phyloP scores from a whole-genome alignment of 2,888 invertebrate genomes.

The Gisinianus flammeolus region DNA sequence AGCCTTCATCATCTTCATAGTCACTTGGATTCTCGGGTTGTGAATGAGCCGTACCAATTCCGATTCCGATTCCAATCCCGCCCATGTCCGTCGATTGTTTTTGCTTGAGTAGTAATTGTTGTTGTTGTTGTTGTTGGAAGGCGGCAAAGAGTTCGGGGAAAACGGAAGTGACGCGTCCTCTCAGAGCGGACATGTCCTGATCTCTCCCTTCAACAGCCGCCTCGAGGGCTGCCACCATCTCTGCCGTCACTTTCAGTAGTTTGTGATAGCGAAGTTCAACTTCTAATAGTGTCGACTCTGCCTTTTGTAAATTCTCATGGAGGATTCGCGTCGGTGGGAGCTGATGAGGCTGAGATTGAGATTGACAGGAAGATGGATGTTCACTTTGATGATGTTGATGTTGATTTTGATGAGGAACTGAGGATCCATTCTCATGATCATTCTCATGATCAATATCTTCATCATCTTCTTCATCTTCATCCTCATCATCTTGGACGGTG shows the following conservation, averaged over 20 bases:
- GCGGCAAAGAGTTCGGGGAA: slow-evolving; percentile 39
- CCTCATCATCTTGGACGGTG: not conserved
- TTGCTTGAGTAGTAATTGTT: too few species aligned
- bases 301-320: not conserved
- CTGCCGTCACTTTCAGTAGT: slow-evolving; percentile 35
- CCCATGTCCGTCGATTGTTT: not conserved
- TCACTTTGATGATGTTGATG: not conserved
- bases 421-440: not conserved
- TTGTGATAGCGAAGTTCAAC: slow-evolving; percentile 40
- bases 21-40: not conserved
- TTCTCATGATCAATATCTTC: not conserved
- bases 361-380: too few species aligned
- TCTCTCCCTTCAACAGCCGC: slow-evolving; percentile 37
- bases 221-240: slow-evolving; percentile 39
- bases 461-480: not conserved
- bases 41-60: too few species aligned
- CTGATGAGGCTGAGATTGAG: too few species aligned
- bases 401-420: not conserved
- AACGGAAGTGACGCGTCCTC: not conserved
- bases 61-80: not conserved
- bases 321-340: not conserved
- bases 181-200: slow-evolving; percentile 34
- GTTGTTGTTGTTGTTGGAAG: slow-evolving; percentile 3
- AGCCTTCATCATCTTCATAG: not conserved
- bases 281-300: slow-evolving; percentile 27